Base-by-base conservation (phyloP, 2,888 invertebrate genomes). In the Acronicta leporina region DNA sequence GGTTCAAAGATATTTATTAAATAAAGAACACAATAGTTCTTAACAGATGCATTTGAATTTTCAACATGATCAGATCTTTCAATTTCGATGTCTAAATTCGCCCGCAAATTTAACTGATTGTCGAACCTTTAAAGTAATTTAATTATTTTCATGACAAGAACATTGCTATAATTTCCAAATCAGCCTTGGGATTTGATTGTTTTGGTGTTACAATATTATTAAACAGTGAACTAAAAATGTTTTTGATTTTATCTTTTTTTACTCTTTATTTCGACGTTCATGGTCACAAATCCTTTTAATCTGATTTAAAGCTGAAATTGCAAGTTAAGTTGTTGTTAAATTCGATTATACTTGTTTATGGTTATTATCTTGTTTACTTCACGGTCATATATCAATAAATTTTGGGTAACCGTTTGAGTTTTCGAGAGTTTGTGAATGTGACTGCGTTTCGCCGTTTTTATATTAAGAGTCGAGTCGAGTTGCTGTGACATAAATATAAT, bases 221-320 rank as follows among this genome's bases (percentile, higher is more conserved):
- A 55, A 38, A 45, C 35, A 47, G 50, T 64, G 63, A 55, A 35
- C 38, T 53, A 40, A 43, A 44, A 41, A 59, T 63, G 53, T 38
- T 75, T 56, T 43, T 51, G 75, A 75, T 75, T 57, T 75, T 75
- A 75, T 75, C 75, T 56, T 53, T 64, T 71, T 70, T 75, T 71
- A 68, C 44, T 73, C 30, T 35, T 53, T 42, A 63, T 43, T 40
- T 40, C 30, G 50, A 44, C 46, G 45, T 49, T 71, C 73, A 75
- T 51, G 76, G 76, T 56, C 53, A 45, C 2, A 50, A 44, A 49
- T 38, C 60, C 57, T 75, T 72, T 72, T 72, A 16, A 75, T 72
- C 57, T 55, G 56, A 75, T 72, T 61, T 45, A 42, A 38, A 47
- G 54, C 45, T 49, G 30, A 49, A 57, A 52, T 54, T 52, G 47